Base-by-base conservation (phyloP, 2,797 vertebrate species). In the Schizothorax lantsangensis region DNA sequence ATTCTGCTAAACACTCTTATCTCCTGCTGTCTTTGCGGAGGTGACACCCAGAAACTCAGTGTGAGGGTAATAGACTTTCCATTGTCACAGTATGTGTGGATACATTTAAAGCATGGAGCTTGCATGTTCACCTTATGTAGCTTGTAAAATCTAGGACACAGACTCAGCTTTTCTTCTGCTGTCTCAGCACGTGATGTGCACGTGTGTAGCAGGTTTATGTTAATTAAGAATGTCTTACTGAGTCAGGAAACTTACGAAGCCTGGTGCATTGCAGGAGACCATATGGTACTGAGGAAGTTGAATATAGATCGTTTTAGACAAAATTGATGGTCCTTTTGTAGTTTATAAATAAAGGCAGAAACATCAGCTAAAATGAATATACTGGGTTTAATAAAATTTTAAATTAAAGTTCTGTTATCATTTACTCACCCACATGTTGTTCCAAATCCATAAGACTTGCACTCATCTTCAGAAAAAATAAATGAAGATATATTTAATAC, bases 1-100 rank as follows among this genome's bases (percentile, higher is more conserved):
- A 47, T 74, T 69, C 43, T 71, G 73, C 47, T 78, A 69, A 68
- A 81, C 12, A 5, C 19, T 30, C 59, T 69, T 74, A 88, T 91
- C 83, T 78, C 68, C 23, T 52, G 62, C 52, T 68, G 71, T 59
- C 66, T 83, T 83, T 66, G 54, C 7, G 12, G 68, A 79, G 87
- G 78, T 86, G 87, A 88, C 82, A 75, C 66, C 52, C 81, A 57
- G 71, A 72, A 83, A 54, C 86, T 6, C 86, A 81, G 33, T 36
- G 26, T 47, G 71, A 73, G n/a, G 40, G 43, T 47, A 40, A 38
- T 52, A 77, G 21, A 69, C 77, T 59, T 80, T 72, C 77, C 57
- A 49, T 40, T 86, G 79, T 77, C 54, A 19, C 23, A 30, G 77
- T 86, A 54, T 87, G 52, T 85, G 66, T 85, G 45, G 77, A 78